Conservation (phyloP, 2,113 vertebrate species). For the Dolichotis patagonum region DNA sequence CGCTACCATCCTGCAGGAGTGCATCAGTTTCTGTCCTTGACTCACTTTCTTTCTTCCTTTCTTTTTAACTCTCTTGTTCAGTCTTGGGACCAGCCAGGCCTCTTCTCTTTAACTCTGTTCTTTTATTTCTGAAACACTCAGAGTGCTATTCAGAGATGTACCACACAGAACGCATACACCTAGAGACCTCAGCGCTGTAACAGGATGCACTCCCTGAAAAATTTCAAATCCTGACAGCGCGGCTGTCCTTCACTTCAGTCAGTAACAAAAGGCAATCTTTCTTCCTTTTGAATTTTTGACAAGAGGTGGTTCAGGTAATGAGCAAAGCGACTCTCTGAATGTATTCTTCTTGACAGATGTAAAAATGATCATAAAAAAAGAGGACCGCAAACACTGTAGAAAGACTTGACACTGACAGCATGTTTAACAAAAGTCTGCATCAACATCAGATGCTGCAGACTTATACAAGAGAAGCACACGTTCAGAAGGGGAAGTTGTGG, state of each 20-base stretch:
- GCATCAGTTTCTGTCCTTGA: constrained; percentile 88
- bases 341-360: constrained; percentile 80
- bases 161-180: constrained; percentile 81
- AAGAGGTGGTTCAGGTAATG: constrained; percentile 83
- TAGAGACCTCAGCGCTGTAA: constrained; percentile 75
- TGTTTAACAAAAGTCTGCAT: constrained; percentile 63
- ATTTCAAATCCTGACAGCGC: constrained; percentile 69
- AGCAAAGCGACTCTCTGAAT: constrained; percentile 66
- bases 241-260: constrained; percentile 85
- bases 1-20: constrained; percentile 79
- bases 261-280: constrained; percentile 84
- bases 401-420: constrained; percentile 53
- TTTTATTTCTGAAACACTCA: constrained; percentile 86
- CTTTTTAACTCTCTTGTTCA: constrained; percentile 55
- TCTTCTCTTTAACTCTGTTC: constrained; percentile 85
- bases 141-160: constrained; percentile 86
- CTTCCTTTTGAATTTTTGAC: constrained; percentile 84
- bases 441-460: constrained; percentile 68
- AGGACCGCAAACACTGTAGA: constrained; percentile 53
- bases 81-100: constrained; percentile 86
- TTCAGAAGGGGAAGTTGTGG: constrained; percentile 57
- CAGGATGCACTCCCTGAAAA: constrained; percentile 79
- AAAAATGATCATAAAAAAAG: constrained; percentile 81
- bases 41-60: constrained; percentile 81
- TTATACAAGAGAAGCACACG: constrained; percentile 55